Evolutionary conservation across 2,888 invertebrate species (phyloP).

Genomic region (Colostygia pectinataria): DNA sequence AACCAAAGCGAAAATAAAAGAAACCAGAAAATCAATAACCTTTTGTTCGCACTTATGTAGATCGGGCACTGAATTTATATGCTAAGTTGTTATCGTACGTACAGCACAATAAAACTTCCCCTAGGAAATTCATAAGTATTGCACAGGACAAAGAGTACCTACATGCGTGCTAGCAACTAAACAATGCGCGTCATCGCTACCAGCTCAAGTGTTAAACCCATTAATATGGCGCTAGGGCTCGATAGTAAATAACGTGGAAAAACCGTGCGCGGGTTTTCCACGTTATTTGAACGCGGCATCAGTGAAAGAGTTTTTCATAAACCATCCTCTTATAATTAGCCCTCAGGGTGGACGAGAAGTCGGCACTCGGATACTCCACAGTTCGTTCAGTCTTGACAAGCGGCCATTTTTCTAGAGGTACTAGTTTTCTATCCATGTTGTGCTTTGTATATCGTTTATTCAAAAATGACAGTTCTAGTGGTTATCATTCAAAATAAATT

Average conservation of each 20-base stretch:
- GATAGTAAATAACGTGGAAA: not conserved
- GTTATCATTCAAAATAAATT: too few relatives aligned
- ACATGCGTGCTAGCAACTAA: slow-evolving; percentile 73
- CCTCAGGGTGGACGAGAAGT: too few relatives aligned
- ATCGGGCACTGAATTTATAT: slow-evolving; percentile 39
- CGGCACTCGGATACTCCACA: too few relatives aligned
- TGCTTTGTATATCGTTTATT: too few relatives aligned
- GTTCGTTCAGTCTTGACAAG: too few relatives aligned
- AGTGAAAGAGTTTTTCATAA: too few relatives aligned
- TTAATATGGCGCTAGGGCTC: slow-evolving; percentile 55
- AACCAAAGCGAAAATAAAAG: not conserved
- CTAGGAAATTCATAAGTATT: slow-evolving; percentile 76
- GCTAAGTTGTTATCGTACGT: slow-evolving; percentile 58
- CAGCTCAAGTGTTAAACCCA: slow-evolving; percentile 60
- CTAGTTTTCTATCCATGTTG: too few relatives aligned
- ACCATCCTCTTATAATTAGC: too few relatives aligned
- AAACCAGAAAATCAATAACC: slow-evolving; percentile 17
- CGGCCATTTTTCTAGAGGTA: too few relatives aligned
- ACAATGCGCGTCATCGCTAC: slow-evolving; percentile 73
- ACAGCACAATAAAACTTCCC: slow-evolving; percentile 61
- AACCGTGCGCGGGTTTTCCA: too few relatives aligned
- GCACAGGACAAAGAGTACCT: slow-evolving; percentile 70
- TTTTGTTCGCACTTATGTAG: slow-evolving; percentile 19
- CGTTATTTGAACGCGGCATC: too few relatives aligned
- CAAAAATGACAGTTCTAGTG: too few relatives aligned